These are phyloP conservation scores for Amblyjoppa fuscipennis DNA, from an alignment of 2,888 invertebrate genomes.

Conservation along the genomic window DNA sequence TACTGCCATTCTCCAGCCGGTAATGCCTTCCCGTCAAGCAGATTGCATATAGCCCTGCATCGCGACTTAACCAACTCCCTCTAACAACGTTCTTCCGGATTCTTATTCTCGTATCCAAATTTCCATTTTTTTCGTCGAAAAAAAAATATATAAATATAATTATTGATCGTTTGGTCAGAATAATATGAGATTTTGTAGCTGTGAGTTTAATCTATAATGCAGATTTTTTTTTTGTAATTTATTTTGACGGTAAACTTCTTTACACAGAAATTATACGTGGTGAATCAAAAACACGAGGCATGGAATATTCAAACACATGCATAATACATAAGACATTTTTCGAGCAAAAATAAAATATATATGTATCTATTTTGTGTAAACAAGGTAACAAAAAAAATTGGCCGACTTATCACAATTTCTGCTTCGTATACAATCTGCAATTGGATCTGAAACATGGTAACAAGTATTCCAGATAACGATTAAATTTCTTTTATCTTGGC, in stretches of 20 bases:
- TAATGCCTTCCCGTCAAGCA: constrained; percentile 42
- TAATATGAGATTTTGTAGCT: not conserved
- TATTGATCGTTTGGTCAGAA: no score
- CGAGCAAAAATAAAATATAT: no score
- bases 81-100: not conserved
- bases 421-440: not conserved
- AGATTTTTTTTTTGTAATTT: not conserved
- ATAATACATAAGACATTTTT: no score
- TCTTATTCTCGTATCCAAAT: not conserved
- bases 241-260: no score
- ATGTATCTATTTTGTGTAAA: no score
- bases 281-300: no score
- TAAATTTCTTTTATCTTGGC: not conserved
- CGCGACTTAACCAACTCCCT: constrained; percentile 3
- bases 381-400: not conserved
- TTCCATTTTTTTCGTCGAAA: not conserved
- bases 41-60: constrained; percentile 29
- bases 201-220: not conserved
- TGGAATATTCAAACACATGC: no score
- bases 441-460: not conserved
- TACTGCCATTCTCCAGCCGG: constrained; percentile 28
- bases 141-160: no score
- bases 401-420: not conserved
- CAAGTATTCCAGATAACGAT: not conserved
- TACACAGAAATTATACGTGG: no score